Evolutionary conservation across 1,140 invertebrate genomes (phyloP).

Genomic region (Drosophila bipectinata): DNA sequence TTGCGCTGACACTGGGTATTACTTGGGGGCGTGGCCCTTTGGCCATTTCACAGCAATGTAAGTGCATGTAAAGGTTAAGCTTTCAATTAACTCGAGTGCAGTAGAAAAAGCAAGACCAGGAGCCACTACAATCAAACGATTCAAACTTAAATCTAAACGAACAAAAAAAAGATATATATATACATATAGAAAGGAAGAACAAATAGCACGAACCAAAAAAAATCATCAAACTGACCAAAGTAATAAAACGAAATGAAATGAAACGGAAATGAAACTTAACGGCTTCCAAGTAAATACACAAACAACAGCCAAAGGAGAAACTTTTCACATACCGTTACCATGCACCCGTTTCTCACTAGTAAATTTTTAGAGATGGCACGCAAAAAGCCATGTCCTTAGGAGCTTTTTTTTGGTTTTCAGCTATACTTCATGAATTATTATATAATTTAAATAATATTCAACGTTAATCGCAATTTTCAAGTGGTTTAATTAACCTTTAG

Average conservation of each 20-base stretch:
- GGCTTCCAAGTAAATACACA: conserved; percentile 76
- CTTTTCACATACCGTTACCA: conserved; percentile 66
- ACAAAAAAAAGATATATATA: conserved; percentile 11
- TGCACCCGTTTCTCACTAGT: conserved; percentile 25
- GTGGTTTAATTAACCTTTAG: too few species aligned
- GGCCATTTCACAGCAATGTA: conserved; percentile 15
- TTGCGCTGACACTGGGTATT: conserved; percentile 54
- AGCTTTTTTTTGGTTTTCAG: too few species aligned
- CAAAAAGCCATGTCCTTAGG: too few species aligned
- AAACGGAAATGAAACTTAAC: conserved; percentile 81
- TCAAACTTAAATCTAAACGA: conserved; percentile 49
- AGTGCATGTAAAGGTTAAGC: conserved; percentile 66
- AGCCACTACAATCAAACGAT: conserved; percentile 33
- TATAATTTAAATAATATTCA: too few species aligned
- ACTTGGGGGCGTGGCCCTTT: conserved; percentile 32
- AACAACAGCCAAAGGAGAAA: conserved; percentile 65
- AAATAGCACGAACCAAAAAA: not conserved
- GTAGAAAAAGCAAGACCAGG: not conserved
- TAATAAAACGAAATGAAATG: conserved; percentile 78
- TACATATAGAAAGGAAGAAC: not conserved
- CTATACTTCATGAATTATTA: too few species aligned
- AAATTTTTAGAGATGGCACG: not conserved
- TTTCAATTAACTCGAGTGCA: conserved; percentile 73
- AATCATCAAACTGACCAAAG: conserved; percentile 71
- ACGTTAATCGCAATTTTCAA: too few species aligned